Percentiles rank a stretch among this genome's conserved stretches.
phyloP scores from a whole-genome alignment of 1,140 invertebrate genomes.

The Drosophila subpulchrella region DNA sequence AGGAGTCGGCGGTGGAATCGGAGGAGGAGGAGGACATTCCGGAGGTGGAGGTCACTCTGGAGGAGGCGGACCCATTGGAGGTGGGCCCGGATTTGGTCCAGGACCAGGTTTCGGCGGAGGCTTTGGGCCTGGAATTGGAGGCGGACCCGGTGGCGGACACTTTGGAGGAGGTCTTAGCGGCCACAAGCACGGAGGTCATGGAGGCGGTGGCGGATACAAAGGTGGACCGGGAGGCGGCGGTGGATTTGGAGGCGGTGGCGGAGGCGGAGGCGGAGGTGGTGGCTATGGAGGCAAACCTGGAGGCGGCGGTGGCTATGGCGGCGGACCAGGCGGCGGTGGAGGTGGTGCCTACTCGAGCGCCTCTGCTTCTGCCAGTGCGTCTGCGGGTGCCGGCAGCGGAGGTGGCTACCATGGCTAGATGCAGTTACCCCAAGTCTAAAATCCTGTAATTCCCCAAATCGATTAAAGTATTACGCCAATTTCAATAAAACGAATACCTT shows the following conservation, averaged over 20 bases:
- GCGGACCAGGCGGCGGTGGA: conserved; percentile 16
- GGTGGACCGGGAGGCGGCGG: not conserved
- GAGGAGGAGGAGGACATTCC: conserved; percentile 15
- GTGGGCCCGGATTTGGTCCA: conserved; percentile 5
- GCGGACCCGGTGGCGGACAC: conserved; percentile 9
- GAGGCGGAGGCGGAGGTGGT: conserved; percentile 14
- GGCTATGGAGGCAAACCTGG: conserved; percentile 20
- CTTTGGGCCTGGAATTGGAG: conserved; percentile 10
- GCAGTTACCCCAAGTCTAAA: not conserved
- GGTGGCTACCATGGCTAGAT: conserved; percentile 53
- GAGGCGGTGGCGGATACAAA: conserved; percentile 35
- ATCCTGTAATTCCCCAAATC: conserved; percentile 21
- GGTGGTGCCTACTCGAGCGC: conserved; percentile 19
- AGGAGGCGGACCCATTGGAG: conserved; percentile 10
- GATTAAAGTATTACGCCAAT: conserved; percentile 49
- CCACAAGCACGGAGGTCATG: conserved; percentile 15
- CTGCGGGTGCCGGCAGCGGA: conserved; percentile 6
- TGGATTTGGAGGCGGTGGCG: conserved; percentile 31
- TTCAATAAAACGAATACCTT: conserved; percentile 34
- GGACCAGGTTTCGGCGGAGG: conserved; percentile 18
- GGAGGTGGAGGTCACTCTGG: conserved; percentile 12
- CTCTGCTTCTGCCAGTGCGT: conserved; percentile 26
- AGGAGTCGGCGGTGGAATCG: conserved; percentile 12
- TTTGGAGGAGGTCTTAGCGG: conserved; percentile 27
- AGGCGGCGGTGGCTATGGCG: conserved; percentile 25